These are phyloP conservation scores for Hippopotamus amphibius DNA, from an alignment of 2,113 vertebrate species.

Conservation along the genomic window DNA sequence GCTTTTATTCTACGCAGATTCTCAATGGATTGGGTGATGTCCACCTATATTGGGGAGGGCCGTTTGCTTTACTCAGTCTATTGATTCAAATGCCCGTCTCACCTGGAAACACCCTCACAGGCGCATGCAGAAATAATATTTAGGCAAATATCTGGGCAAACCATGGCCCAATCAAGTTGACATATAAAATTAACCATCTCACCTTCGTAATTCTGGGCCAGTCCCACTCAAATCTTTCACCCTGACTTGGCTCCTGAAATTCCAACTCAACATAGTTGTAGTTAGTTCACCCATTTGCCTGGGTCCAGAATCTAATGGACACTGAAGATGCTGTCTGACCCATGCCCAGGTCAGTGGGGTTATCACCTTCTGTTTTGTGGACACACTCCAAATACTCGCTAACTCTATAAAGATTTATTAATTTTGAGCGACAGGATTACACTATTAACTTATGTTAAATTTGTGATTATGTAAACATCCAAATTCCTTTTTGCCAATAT, in stretches of 20 bases:
- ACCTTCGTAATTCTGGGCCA: background rate
- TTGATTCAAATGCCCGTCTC: background rate
- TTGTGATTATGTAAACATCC: background rate
- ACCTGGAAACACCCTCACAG: background rate
- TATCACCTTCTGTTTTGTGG: background rate
- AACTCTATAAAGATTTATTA: background rate
- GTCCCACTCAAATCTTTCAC: background rate
- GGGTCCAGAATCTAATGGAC: background rate
- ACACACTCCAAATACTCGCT: background rate
- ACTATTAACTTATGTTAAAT: background rate
- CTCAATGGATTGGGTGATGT: background rate
- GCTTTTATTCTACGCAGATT: background rate
- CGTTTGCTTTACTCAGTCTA: background rate
- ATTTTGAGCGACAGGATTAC: background rate
- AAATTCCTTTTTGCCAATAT: background rate
- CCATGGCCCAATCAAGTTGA: background rate
- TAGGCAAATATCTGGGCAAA: background rate
- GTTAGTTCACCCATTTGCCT: background rate
- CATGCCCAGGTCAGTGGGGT: background rate
- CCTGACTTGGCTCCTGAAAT: background rate
- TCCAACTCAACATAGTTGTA: background rate
- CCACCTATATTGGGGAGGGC: background rate
- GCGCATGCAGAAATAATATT: background rate
- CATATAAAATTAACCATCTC: background rate
- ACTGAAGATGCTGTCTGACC: background rate